These are phyloP conservation scores for Synchiropus splendidus DNA, from an alignment of 2,113 vertebrate species.

Conservation along the genomic window DNA sequence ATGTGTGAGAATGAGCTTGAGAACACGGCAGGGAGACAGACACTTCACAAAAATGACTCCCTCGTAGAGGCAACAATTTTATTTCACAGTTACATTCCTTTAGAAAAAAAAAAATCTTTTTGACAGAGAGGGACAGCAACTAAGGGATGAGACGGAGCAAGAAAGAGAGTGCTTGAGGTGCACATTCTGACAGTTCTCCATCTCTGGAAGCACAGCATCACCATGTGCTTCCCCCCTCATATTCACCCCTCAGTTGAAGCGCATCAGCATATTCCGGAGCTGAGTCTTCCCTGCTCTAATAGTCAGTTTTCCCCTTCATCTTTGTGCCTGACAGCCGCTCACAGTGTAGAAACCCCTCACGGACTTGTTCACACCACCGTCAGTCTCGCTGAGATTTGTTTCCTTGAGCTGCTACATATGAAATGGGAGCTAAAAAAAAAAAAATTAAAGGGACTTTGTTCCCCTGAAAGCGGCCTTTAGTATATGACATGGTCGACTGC, in stretches of 20 bases:
- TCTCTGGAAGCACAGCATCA: constrained; percentile 41
- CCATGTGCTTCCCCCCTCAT: constrained; percentile 33
- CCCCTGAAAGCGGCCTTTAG: constrained; percentile 36
- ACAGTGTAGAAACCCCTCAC: constrained; percentile 11
- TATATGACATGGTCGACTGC: constrained; percentile 33
- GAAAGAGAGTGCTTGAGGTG: constrained; percentile 27
- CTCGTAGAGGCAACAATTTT: too few species aligned
- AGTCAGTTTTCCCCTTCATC: constrained; percentile 13
- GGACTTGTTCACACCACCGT: constrained; percentile 4
- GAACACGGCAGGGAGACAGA: constrained; percentile 22
- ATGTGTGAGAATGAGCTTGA: constrained; percentile 43
- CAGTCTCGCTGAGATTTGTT: constrained; percentile 9
- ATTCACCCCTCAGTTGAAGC: constrained; percentile 2
- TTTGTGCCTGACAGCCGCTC: constrained; percentile 10
- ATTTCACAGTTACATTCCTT: constrained; percentile 16
- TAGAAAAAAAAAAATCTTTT: background rate
- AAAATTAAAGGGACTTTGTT: constrained; percentile 17
- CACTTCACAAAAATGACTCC: constrained; percentile 24
- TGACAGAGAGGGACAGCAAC: constrained; percentile 21
- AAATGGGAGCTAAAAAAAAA: constrained; percentile 1
- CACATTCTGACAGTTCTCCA: constrained; percentile 52
- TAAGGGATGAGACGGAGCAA: too few species aligned
- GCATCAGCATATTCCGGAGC: constrained; percentile 24
- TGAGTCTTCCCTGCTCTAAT: constrained; percentile 16
- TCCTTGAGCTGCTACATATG: constrained; percentile 16